Percentiles rank a stretch among this genome's conserved stretches.
Evolutionary conservation across 2,888 invertebrate species (phyloP).

Genomic region (Zaprionus lineosus): DNA sequence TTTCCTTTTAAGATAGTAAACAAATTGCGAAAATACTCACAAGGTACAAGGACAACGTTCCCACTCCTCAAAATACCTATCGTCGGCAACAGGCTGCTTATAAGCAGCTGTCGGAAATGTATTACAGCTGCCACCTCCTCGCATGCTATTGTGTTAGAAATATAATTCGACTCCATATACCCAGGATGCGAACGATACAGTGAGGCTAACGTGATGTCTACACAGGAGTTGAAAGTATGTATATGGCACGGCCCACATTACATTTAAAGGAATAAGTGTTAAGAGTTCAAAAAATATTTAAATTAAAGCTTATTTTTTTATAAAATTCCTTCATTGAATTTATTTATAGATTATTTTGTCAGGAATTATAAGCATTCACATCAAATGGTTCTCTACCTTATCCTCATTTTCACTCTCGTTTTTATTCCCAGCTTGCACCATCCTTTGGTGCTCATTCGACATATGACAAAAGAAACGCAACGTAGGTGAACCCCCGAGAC

Average conservation of each 20-base stretch:
- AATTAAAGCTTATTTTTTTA: too few species aligned
- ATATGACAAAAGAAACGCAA: constrained; percentile 30
- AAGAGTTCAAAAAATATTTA: too few species aligned
- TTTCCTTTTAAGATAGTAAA: constrained; percentile 43
- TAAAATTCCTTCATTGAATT: too few species aligned
- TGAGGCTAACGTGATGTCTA: constrained; percentile 1
- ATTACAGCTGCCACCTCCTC: constrained; percentile 15
- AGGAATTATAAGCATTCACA: too few species aligned
- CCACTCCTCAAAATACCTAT: neutral
- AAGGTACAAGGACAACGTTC: constrained; percentile 5
- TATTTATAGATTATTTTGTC: too few species aligned
- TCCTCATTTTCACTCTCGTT: neutral
- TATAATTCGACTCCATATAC: constrained; percentile 36
- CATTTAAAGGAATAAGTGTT: neutral
- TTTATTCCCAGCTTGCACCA: constrained; percentile 1
- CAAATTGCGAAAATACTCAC: constrained; percentile 50
- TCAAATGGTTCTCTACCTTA: too few species aligned
- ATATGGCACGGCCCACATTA: neutral
- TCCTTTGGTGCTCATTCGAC: constrained; percentile 29
- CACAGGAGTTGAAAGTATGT: neutral
- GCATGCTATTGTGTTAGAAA: constrained; percentile 17
- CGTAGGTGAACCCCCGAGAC: neutral
- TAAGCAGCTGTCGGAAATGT: constrained; percentile 50
- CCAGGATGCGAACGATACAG: constrained; percentile 11
- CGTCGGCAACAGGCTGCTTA: constrained; percentile 21